Percentiles rank a stretch among this genome's conserved stretches.
These are phyloP conservation scores for Anarsia innoxiella DNA, from an alignment of 2,888 invertebrate genomes.

Conservation along the genomic window DNA sequence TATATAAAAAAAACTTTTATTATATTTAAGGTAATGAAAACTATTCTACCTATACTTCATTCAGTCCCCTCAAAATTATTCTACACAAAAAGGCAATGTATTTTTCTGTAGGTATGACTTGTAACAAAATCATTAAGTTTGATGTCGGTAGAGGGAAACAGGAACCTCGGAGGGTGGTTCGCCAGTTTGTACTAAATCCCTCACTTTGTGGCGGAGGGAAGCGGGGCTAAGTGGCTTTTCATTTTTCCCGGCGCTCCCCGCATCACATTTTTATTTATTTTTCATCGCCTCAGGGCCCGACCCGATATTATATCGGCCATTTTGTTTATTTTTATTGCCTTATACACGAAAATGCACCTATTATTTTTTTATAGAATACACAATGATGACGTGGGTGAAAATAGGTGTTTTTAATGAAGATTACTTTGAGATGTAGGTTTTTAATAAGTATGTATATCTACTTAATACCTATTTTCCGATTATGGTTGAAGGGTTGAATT, in stretches of 20 bases:
- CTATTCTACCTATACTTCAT: too few species aligned
- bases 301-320: slow-evolving; percentile 60
- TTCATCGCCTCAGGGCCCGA: slow-evolving; percentile 57
- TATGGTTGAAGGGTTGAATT: too few species aligned
- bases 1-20: too few species aligned
- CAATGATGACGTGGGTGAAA: slow-evolving; percentile 28
- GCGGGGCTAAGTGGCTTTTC: slow-evolving; percentile 66
- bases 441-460: too few species aligned
- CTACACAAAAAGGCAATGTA: too few species aligned
- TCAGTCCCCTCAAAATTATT: too few species aligned
- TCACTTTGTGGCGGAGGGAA: slow-evolving; percentile 34
- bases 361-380: slow-evolving; percentile 57
- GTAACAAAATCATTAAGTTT: slow-evolving; percentile 7
- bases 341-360: slow-evolving; percentile 50
- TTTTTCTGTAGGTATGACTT: background rate
- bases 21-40: too few species aligned
- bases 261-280: slow-evolving; percentile 65
- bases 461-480: too few species aligned
- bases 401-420: slow-evolving; percentile 2
- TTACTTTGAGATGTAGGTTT: too few species aligned
- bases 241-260: slow-evolving; percentile 47
- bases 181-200: slow-evolving; percentile 36
- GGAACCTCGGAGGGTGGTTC: slow-evolving; percentile 11
- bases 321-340: slow-evolving; percentile 66
- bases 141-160: slow-evolving; percentile 3